Base-by-base conservation (phyloP, 1,140 invertebrate species). In the Pseudachorutes palmiensis region DNA sequence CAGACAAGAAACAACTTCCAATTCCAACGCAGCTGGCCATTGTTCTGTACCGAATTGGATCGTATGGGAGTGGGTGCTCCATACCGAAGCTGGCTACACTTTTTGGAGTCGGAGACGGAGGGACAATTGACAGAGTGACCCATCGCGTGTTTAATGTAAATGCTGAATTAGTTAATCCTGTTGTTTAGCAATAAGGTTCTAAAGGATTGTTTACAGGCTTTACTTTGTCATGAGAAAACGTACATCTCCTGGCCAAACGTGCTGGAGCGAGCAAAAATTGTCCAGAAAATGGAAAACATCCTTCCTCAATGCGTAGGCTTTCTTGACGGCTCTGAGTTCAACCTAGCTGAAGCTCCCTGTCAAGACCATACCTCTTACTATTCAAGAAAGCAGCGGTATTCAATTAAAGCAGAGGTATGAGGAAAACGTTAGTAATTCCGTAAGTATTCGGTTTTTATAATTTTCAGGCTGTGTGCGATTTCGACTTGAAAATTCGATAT, bases 281-380 rank as follows among this genome's bases (percentile, higher is more conserved):
- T 1, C 2, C 0, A 58, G 2, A 1, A 24, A 14, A 61, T 69
- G 55, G 0, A 48, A 0, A n/a, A 64, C 26, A 49, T 29, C 1
- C 31, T 69, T 5, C 67, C 67, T 1, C 30, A 60, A 12, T 69
- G 67, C 51, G 33, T 69, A 9, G 68, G 68, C 2, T 70, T 31
- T 45, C 26, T 70, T n/a, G 68, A 70, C 31, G 68, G 68, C n/a
- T 31, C 55, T 1, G 3, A 36, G 12, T 48, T 70, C 9, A 32
- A 51, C 24, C 26, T 70, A 12, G n/a, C 65, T 30, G 63, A 69
- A 31, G 31, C 64, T 9, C 68, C 68, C 1, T 22, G 24, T 0
- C 24, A 62, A 0, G 68, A 70, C n/a, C 68, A 55, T 22, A 62
- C 62, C 16, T 57, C 59, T 41, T 70, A 70, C 29, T 67, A 31